Percentiles rank a stretch among this genome's conserved stretches.
Conservation (phyloP, 2,113 vertebrate genomes). For the Pelusios castaneus region DNA sequence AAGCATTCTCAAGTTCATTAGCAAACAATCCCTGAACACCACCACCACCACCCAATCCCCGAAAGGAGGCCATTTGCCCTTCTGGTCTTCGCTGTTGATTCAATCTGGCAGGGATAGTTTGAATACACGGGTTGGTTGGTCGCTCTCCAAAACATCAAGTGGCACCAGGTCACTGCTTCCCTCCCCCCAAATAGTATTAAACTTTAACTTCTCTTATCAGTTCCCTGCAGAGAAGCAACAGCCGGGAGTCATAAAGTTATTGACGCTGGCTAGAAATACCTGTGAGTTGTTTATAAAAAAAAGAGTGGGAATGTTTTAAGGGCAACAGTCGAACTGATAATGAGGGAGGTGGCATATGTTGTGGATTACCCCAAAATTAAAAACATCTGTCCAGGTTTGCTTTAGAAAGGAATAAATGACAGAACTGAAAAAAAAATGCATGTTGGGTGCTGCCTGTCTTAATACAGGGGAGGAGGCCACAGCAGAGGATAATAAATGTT, state of each 20-base stretch:
- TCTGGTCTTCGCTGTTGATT: background rate
- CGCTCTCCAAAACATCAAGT: background rate
- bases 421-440: background rate
- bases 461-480: rapidly evolving
- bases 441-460: background rate
- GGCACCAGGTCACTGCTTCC: background rate
- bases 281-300: conserved; percentile 61
- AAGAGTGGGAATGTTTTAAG: conserved; percentile 62
- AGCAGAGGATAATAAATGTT: rapidly evolving
- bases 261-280: conserved; percentile 76
- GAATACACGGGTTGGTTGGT: background rate
- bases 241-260: conserved; percentile 78
- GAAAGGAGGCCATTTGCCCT: background rate
- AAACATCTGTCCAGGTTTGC: conserved; percentile 78
- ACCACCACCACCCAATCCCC: too few relatives aligned
- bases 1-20: background rate
- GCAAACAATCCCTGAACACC: background rate
- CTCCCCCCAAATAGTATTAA: background rate
- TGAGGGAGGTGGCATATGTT: conserved; percentile 75
- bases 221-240: conserved; percentile 26
- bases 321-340: conserved; percentile 75
- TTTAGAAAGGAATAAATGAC: conserved; percentile 21
- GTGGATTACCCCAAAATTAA: conserved; percentile 75
- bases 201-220: conserved; percentile 81
- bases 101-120: background rate